phyloP scores from a whole-genome alignment of 2,888 invertebrate species.

The Drosophila histrio region DNA sequence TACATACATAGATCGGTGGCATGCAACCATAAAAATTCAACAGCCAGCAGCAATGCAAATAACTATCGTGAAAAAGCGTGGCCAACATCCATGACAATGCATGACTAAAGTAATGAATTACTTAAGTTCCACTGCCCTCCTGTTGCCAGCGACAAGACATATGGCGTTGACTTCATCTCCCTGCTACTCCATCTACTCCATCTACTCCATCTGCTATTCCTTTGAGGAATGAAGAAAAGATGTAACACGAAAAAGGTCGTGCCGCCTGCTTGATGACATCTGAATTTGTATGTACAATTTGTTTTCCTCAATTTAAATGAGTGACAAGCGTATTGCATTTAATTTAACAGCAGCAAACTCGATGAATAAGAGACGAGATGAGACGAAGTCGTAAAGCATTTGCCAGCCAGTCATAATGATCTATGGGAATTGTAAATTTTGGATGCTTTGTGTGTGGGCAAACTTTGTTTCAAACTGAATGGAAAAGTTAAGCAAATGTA shows the following conservation, averaged over 20 bases:
- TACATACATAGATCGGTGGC: conserved; percentile 22
- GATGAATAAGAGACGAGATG: neutral
- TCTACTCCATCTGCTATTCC: neutral
- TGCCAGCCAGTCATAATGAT: conserved; percentile 27
- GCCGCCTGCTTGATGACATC: conserved; percentile 55
- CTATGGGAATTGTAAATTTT: conserved; percentile 3
- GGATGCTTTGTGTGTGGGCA: neutral
- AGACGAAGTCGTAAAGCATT: conserved; percentile 15
- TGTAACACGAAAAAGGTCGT: conserved; percentile 68
- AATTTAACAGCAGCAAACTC: conserved; percentile 24
- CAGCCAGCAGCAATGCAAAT: conserved; percentile 53
- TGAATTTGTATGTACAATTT: conserved; percentile 55
- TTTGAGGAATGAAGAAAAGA: neutral
- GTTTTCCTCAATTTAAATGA: conserved; percentile 68
- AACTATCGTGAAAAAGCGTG: conserved; percentile 60
- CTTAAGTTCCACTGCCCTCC: conserved; percentile 61
- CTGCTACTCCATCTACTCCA: neutral
- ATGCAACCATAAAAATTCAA: conserved; percentile 68
- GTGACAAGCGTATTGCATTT: conserved; percentile 61
- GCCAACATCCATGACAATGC: conserved; percentile 76
- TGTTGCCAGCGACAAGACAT: conserved; percentile 43
- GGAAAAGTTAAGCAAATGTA: neutral
- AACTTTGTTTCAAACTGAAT: neutral
- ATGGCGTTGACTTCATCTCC: conserved; percentile 42
- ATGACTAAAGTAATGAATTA: conserved; percentile 79